Evolutionary conservation across 2,888 invertebrate species (phyloP).

Genomic region (Lepetodrilus schrolli): DNA sequence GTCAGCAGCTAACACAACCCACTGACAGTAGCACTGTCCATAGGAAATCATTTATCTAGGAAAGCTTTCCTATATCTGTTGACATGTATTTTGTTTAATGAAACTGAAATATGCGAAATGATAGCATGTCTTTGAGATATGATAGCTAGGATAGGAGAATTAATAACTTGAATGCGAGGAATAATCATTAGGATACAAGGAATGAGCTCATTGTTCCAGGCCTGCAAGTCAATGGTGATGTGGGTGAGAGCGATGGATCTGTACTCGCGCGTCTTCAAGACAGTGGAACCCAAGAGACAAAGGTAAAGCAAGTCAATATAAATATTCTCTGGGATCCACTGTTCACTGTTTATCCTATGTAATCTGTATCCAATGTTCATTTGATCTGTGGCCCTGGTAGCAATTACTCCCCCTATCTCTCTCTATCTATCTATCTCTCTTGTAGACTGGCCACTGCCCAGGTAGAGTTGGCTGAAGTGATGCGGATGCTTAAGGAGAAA

Average conservation of each 20-base stretch:
- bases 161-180: too few species aligned
- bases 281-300: slow-evolving; percentile 90
- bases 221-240: slow-evolving; percentile 91
- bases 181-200: too few species aligned
- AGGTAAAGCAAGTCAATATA: too few species aligned
- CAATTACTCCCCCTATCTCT: background rate
- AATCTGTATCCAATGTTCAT: background rate
- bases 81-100: too few species aligned
- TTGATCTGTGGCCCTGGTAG: background rate
- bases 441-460: slow-evolving; percentile 80
- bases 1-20: slow-evolving; percentile 47
- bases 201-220: slow-evolving; percentile 76
- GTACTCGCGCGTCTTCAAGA: slow-evolving; percentile 89
- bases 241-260: slow-evolving; percentile 94
- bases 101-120: too few species aligned
- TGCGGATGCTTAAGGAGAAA: slow-evolving; percentile 85
- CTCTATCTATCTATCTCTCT: background rate
- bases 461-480: slow-evolving; percentile 83
- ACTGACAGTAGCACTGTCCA: too few species aligned
- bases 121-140: too few species aligned
- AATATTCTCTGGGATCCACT: too few species aligned
- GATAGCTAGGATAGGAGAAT: too few species aligned
- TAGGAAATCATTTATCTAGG: too few species aligned
- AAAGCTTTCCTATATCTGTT: too few species aligned
- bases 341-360: background rate